Percentiles rank a stretch among this genome's conserved stretches.
phyloP scores from a whole-genome alignment of 1,140 invertebrate species.

The Neodiprion pinetum region DNA sequence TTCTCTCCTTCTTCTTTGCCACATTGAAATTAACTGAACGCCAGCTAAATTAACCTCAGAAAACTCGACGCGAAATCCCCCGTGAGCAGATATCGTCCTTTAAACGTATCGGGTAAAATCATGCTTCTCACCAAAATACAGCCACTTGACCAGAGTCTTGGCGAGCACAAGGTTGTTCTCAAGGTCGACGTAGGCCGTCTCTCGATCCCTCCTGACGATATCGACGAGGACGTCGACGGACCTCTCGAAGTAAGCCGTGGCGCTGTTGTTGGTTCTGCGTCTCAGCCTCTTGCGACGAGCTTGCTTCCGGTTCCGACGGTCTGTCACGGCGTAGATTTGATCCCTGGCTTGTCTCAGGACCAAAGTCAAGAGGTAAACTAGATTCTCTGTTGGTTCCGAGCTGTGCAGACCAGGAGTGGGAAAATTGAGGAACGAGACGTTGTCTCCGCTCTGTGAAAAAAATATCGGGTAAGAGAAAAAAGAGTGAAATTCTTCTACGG shows the following conservation, averaged over 20 bases:
- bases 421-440: constrained; percentile 56
- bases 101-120: too few relatives aligned
- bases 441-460: constrained; percentile 54
- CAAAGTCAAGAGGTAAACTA: constrained; percentile 68
- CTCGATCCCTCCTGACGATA: constrained; percentile 64
- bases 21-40: too few relatives aligned
- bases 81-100: too few relatives aligned
- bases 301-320: constrained; percentile 31
- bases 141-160: constrained; percentile 67
- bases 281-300: constrained; percentile 20
- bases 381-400: constrained; percentile 63
- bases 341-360: constrained; percentile 71
- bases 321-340: constrained; percentile 44
- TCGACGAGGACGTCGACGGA: constrained; percentile 68
- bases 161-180: constrained; percentile 62
- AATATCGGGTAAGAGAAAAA: not conserved
- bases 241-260: constrained; percentile 63
- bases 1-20: too few relatives aligned
- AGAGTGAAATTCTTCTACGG: not conserved
- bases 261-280: constrained; percentile 39
- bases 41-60: too few relatives aligned
- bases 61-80: too few relatives aligned
- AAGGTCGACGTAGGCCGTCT: constrained; percentile 60
- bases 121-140: constrained; percentile 57
- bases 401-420: constrained; percentile 50